Evolutionary conservation across 2,113 vertebrate species (phyloP).

Genomic region (Ageneiosus marmoratus): DNA sequence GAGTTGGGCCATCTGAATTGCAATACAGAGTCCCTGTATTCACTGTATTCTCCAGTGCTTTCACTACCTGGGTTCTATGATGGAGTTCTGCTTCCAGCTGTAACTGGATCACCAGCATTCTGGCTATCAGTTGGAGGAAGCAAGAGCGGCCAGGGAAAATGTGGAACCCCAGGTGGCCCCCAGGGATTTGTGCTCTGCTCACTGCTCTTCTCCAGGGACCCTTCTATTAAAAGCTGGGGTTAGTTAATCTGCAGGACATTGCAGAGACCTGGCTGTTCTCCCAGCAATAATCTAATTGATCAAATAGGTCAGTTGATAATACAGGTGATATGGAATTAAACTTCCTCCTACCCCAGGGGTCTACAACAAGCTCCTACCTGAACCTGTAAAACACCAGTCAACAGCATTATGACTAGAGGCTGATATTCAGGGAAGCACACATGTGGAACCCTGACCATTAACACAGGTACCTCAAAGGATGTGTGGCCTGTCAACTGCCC

Average conservation of each 20-base stretch:
- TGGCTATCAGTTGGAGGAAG: neutral
- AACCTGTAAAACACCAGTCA: neutral
- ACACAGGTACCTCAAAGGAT: neutral
- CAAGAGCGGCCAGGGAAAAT: neutral
- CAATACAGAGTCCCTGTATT: neutral
- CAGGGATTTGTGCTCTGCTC: neutral
- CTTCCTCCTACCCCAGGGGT: neutral
- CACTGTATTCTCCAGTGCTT: neutral
- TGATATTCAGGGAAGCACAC: neutral
- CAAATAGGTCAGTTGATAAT: neutral
- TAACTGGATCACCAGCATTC: neutral
- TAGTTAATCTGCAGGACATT: neutral
- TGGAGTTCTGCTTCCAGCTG: neutral
- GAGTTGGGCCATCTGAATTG: neutral
- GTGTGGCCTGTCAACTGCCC: neutral
- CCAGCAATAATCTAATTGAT: neutral
- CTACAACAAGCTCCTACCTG: neutral
- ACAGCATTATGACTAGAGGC: neutral
- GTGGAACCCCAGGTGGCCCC: neutral
- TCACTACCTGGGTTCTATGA: neutral
- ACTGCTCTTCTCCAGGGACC: neutral
- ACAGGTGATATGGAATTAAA: neutral
- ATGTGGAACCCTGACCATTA: neutral
- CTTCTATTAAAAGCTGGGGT: neutral
- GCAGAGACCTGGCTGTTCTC: neutral